phyloP scores from a whole-genome alignment of 2,888 invertebrate genomes.

The Electrophaes corylata region DNA sequence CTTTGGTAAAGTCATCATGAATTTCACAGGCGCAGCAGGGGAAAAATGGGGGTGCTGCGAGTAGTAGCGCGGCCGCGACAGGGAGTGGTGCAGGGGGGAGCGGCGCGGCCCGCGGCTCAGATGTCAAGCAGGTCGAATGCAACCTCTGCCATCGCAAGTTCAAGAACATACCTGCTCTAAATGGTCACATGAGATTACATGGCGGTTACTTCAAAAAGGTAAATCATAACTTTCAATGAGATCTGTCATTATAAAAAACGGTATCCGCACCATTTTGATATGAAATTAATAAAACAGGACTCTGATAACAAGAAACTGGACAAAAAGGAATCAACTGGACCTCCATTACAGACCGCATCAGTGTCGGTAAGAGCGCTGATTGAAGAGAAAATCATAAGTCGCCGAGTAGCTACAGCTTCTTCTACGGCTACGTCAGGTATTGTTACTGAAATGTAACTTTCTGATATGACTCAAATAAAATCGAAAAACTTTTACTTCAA shows the following conservation, averaged over 20 bases:
- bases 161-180: slow-evolving; percentile 98
- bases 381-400: slow-evolving; percentile 96
- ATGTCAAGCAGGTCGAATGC: slow-evolving; percentile 96
- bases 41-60: slow-evolving; percentile 59
- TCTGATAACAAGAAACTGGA: slow-evolving; percentile 93
- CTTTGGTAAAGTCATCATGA: slow-evolving; percentile 70
- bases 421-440: slow-evolving; percentile 56
- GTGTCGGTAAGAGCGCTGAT: slow-evolving; percentile 95
- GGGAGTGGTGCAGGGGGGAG: slow-evolving; percentile 47
- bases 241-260: background rate
- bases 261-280: slow-evolving; percentile 7
- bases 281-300: slow-evolving; percentile 73
- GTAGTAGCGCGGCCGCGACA: slow-evolving; percentile 57
- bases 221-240: background rate
- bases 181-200: slow-evolving; percentile 98
- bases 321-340: slow-evolving; percentile 92
- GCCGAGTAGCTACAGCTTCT: slow-evolving; percentile 85
- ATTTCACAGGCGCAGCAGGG: slow-evolving; percentile 74
- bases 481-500: background rate
- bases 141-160: slow-evolving; percentile 97
- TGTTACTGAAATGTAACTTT: background rate
- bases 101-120: slow-evolving; percentile 73
- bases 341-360: slow-evolving; percentile 95
- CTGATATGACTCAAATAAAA: background rate
- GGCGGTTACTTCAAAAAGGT: slow-evolving; percentile 98